Evolutionary conservation across 2,888 invertebrate species (phyloP).

Genomic region (Acrobasis repandana): DNA sequence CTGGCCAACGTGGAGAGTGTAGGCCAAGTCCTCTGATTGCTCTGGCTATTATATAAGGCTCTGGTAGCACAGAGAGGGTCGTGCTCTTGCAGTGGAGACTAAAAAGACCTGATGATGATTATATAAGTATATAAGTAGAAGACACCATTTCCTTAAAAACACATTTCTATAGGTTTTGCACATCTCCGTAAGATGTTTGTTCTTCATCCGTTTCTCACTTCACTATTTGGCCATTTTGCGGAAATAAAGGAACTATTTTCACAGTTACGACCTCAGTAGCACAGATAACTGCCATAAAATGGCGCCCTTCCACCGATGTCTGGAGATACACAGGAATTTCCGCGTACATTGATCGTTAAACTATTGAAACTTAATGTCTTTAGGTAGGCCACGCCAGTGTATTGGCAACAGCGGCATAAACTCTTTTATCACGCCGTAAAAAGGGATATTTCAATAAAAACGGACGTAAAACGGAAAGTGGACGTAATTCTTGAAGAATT

Average conservation of each 20-base stretch:
- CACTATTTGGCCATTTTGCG: conserved; percentile 4
- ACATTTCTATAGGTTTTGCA: not conserved
- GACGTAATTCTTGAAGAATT: conserved; percentile 21
- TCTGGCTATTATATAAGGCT: too few relatives aligned
- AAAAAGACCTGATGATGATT: too few relatives aligned
- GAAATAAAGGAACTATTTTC: conserved; percentile 15
- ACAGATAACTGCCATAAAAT: conserved; percentile 15
- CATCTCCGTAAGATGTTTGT: not conserved
- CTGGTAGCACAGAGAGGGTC: too few relatives aligned
- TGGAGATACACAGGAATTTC: conserved; percentile 7
- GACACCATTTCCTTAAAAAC: too few relatives aligned
- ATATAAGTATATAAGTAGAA: too few relatives aligned
- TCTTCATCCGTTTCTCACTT: conserved; percentile 4
- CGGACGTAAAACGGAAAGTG: conserved; percentile 21
- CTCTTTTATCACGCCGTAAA: conserved; percentile 14
- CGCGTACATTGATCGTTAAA: conserved; percentile 20
- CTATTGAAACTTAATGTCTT: conserved; percentile 20
- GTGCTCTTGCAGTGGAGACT: too few relatives aligned
- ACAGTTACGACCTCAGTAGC: conserved; percentile 15
- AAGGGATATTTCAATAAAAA: conserved; percentile 23
- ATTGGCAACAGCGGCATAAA: conserved; percentile 6
- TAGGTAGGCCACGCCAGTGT: conserved; percentile 12
- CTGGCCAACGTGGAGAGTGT: too few relatives aligned
- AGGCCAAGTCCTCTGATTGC: too few relatives aligned
- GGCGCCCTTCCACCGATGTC: conserved; percentile 3